These are phyloP conservation scores for Dorcus hopei DNA, from an alignment of 2,888 invertebrate genomes.

Conservation along the genomic window DNA sequence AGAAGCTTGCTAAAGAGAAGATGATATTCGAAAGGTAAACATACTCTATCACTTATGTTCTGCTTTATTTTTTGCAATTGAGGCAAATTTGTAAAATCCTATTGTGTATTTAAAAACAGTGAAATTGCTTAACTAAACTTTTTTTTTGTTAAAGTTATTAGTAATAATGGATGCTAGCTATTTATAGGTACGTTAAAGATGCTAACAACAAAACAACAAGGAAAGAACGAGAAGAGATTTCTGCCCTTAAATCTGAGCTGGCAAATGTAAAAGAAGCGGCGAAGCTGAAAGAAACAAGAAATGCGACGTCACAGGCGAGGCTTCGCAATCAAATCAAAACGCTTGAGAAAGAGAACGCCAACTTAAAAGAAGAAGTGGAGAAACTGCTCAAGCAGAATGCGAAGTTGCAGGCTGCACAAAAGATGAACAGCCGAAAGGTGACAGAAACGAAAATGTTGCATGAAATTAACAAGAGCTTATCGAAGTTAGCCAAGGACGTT, in stretches of 20 bases:
- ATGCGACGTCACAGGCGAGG: conserved; percentile 68
- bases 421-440: conserved; percentile 52
- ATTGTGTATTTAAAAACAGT: background rate
- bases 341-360: conserved; percentile 67
- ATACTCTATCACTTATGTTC: background rate
- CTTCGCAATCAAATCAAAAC: conserved; percentile 71
- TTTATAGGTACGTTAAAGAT: conserved; percentile 58
- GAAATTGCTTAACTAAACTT: background rate
- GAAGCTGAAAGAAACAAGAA: conserved; percentile 69
- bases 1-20: conserved; percentile 62
- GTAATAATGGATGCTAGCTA: background rate
- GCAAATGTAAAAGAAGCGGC: conserved; percentile 64
- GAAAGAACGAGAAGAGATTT: conserved; percentile 69
- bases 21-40: conserved; percentile 46
- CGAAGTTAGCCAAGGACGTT: conserved; percentile 43
- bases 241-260: conserved; percentile 63
- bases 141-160: background rate
- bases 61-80: background rate
- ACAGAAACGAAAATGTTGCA: conserved; percentile 72
- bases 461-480: conserved; percentile 67
- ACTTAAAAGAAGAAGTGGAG: conserved; percentile 63
- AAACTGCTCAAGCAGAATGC: conserved; percentile 65
- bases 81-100: background rate
- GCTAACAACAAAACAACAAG: conserved; percentile 63
- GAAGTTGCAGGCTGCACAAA: conserved; percentile 59